phyloP scores from a whole-genome alignment of 64 coral and sea anemone genomes.

The Acropora tenuis region DNA sequence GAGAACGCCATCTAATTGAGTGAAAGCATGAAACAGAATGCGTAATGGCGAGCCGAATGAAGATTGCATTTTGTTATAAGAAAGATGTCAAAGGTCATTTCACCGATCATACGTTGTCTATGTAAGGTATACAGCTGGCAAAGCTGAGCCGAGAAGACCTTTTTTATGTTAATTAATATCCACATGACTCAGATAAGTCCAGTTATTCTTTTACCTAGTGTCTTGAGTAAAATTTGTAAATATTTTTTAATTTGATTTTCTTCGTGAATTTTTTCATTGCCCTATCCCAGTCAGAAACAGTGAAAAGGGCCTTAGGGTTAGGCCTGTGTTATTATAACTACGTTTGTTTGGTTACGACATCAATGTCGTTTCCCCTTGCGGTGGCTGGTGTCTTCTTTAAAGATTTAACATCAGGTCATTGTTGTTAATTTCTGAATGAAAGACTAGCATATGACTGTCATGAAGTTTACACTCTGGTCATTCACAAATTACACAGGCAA shows the following conservation, averaged over 20 bases:
- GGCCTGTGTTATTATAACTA: not conserved
- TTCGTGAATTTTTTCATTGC: not conserved
- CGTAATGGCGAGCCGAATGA: not conserved
- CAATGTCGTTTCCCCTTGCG: not conserved
- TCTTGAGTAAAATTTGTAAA: not conserved
- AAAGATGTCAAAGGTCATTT: conserved; percentile 29
- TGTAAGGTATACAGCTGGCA: conserved; percentile 27
- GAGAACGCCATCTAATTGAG: not conserved
- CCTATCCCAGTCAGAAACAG: not conserved
- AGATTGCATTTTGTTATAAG: conserved; percentile 24
- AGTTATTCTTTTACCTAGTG: conserved; percentile 6
- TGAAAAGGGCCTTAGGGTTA: not conserved
- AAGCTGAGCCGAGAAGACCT: conserved; percentile 28
- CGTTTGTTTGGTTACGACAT: not conserved
- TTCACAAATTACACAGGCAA: not conserved
- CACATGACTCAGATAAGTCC: conserved; percentile 8
- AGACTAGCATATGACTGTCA: not conserved
- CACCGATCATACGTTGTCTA: conserved; percentile 28
- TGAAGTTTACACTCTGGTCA: not conserved
- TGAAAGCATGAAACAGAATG: not conserved
- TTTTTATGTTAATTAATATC: conserved; percentile 16
- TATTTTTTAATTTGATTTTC: not conserved
- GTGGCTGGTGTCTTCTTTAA: not conserved
- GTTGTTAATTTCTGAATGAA: not conserved
- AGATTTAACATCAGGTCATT: not conserved